phyloP scores from a whole-genome alignment of 2,888 invertebrate genomes.

The Cynaeus angustus region DNA sequence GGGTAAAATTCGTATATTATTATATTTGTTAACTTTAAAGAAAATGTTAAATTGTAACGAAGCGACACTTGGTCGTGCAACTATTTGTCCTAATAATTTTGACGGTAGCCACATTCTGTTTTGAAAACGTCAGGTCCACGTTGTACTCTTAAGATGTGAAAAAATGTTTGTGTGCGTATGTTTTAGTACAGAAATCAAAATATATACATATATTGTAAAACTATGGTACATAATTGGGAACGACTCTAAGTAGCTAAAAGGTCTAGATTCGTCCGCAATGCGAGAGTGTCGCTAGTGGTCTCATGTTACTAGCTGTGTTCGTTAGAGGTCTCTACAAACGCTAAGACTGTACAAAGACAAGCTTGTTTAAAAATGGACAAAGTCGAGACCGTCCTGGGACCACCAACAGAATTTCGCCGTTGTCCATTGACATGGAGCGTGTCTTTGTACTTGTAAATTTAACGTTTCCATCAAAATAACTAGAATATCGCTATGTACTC shows the following conservation, averaged over 20 bases:
- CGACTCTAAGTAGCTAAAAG: conserved; percentile 68
- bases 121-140: conserved; percentile 63
- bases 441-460: conserved; percentile 53
- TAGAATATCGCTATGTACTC: conserved; percentile 21
- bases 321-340: conserved; percentile 69
- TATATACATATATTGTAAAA: conserved; percentile 63
- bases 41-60: conserved; percentile 48
- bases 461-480: conserved; percentile 65
- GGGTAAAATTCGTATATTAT: conserved; percentile 67
- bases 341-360: conserved; percentile 57
- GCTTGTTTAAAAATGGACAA: conserved; percentile 45
- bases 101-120: neutral
- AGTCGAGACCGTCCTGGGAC: conserved; percentile 36
- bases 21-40: conserved; percentile 59
- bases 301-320: conserved; percentile 71
- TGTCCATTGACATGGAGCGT: conserved; percentile 45
- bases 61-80: conserved; percentile 40
- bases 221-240: conserved; percentile 68
- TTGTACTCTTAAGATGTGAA: conserved; percentile 67
- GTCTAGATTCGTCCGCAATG: conserved; percentile 69
- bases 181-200: conserved; percentile 72
- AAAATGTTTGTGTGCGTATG: conserved; percentile 70
- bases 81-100: conserved; percentile 41
- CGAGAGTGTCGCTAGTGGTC: conserved; percentile 69
- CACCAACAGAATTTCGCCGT: conserved; percentile 41